Conservation (phyloP, 37 sponge, comb jelly and placozoan species). For the Aplysina aerophoba region DNA sequence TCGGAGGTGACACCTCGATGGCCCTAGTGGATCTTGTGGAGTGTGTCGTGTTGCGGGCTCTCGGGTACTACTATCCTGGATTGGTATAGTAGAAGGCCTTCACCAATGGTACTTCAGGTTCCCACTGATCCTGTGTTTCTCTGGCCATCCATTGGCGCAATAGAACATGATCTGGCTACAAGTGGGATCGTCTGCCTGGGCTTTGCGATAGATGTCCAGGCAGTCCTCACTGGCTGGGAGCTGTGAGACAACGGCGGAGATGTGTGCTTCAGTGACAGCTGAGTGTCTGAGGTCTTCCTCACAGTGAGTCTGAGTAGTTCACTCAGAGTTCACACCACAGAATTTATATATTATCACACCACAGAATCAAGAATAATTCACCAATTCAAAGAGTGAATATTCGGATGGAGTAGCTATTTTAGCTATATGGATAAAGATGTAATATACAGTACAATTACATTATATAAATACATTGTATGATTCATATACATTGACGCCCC, state of each 20-base stretch:
- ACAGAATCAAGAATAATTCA: no score
- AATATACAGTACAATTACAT: no score
- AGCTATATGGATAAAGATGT: no score
- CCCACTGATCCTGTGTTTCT: not conserved
- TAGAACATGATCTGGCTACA: not conserved
- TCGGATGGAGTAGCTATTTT: no score
- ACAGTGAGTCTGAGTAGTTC: no score
- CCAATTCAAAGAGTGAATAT: no score
- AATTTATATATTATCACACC: no score
- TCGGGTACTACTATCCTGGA: not conserved
- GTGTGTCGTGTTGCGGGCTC: not conserved
- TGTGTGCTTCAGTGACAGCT: not conserved
- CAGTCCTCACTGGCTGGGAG: constrained; percentile 12
- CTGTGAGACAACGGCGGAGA: not conserved
- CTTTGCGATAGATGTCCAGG: not conserved
- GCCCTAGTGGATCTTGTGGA: not conserved
- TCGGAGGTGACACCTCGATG: constrained; percentile 6
- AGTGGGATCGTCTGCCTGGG: not conserved
- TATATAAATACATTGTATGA: no score
- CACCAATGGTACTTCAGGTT: not conserved
- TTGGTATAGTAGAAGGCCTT: not conserved
- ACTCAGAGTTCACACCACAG: no score
- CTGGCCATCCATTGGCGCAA: not conserved
- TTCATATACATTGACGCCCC: no score
- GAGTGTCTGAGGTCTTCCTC: no score